A percentile compares a stretch with the other conserved stretches of the same genome.
Evolutionary conservation across 2,888 invertebrate species (phyloP).

Genomic region (Parnassius orleans): DNA sequence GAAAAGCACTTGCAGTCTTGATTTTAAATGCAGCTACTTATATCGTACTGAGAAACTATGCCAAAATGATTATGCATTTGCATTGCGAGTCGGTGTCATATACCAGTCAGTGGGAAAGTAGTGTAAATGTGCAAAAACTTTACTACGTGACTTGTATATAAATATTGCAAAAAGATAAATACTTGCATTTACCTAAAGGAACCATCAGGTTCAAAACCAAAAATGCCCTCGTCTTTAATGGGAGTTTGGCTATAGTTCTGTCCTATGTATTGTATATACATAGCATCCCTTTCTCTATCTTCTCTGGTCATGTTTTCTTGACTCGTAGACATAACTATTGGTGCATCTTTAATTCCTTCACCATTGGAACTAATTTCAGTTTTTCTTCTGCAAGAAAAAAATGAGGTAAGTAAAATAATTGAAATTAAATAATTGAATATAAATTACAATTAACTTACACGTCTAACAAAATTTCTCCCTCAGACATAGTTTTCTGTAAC

Average conservation of each 20-base stretch:
- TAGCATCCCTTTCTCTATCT: conserved; percentile 69
- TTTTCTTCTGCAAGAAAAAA: conserved; percentile 61
- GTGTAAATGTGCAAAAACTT: conserved; percentile 16
- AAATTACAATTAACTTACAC: conserved; percentile 57
- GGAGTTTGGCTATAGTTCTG: conserved; percentile 80
- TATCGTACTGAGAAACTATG: conserved; percentile 29
- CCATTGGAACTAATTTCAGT: conserved; percentile 68
- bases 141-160: conserved; percentile 11
- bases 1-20: conserved; percentile 45
- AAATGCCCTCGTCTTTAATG: conserved; percentile 81
- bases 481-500: conserved; percentile 89
- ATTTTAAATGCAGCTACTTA: conserved; percentile 29
- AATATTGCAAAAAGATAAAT: not conserved
- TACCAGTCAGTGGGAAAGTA: conserved; percentile 8
- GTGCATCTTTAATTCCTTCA: conserved; percentile 72
- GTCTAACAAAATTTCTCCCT: conserved; percentile 88
- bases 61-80: conserved; percentile 13
- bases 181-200: conserved; percentile 65
- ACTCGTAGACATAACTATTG: conserved; percentile 80
- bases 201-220: conserved; percentile 76
- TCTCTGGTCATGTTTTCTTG: conserved; percentile 82
- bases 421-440: not conserved
- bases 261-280: conserved; percentile 64
- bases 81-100: conserved; percentile 3
- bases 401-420: not conserved